These are phyloP conservation scores for Scaptomyza montana DNA, from an alignment of 1,140 invertebrate genomes.

Conservation along the genomic window DNA sequence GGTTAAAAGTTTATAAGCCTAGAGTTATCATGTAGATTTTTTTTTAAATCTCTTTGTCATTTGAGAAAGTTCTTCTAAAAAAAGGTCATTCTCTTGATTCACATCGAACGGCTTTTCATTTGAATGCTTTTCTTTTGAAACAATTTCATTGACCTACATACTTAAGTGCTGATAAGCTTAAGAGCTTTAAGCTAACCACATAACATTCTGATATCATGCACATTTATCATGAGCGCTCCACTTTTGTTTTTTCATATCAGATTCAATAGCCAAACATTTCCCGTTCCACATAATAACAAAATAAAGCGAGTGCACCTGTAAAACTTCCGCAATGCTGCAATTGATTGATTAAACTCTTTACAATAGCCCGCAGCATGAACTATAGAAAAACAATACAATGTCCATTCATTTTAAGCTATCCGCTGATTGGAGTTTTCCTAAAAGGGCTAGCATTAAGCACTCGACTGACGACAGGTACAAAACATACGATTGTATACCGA, in stretches of 20 bases:
- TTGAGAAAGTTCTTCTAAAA: slow-evolving; percentile 1
- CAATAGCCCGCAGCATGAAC: slow-evolving; percentile 43
- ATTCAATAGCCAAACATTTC: slow-evolving; percentile 12
- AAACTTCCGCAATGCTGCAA: slow-evolving; percentile 59
- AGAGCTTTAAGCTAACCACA: not conserved
- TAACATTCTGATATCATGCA: not conserved
- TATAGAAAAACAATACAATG: slow-evolving; percentile 53
- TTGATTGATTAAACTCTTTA: slow-evolving; percentile 51
- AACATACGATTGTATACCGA: not conserved
- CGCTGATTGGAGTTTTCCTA: slow-evolving; percentile 66
- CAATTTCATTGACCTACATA: not conserved
- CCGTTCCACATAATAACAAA: slow-evolving; percentile 5
- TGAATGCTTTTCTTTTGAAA: not conserved
- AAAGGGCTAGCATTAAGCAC: slow-evolving; percentile 53
- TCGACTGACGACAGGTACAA: slow-evolving; percentile 21
- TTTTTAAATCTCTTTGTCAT: not conserved
- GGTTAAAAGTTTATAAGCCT: not conserved
- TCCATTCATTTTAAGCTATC: slow-evolving; percentile 59
- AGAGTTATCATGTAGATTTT: not conserved
- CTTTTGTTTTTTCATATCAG: slow-evolving; percentile 24
- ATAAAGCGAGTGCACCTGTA: slow-evolving; percentile 32
- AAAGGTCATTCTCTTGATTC: not conserved
- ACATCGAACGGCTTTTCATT: not conserved
- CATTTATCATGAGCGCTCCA: slow-evolving; percentile 5
- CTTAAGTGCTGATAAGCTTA: not conserved